Base-by-base conservation (phyloP, 2,888 invertebrate species). In the Thyatira batis region DNA sequence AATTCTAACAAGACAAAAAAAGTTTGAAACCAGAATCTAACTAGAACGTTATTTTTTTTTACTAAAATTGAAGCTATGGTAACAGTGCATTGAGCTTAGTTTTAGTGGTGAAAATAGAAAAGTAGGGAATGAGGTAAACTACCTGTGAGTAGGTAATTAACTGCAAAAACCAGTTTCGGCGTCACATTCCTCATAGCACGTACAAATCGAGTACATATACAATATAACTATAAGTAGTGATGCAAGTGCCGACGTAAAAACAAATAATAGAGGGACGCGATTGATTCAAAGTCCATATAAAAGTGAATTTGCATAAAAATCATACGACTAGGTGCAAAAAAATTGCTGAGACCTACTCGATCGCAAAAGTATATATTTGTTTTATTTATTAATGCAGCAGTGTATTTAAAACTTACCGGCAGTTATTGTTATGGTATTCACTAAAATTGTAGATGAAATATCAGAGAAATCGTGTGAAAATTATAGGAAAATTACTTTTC, bases 321-420 rank as follows among this genome's bases (percentile, higher is more conserved):
- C 48, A 28, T 48, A 9, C 10, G 17, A 17, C 10, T n/a, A 20
- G 13, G 2, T 3, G 17, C 27, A 20, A 27, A 27, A 43, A 48
- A 21, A 20, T 23, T 25, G 13, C 5, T 13, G 23, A 23, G 45
- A 46, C 45, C 45, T 25, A 23, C 23, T 13, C n/a, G 13, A 11
- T 11, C 2, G 13, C 21, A 25, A 23, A 25, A 25, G 13, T 25
- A 13, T 9, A 11, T 6, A 23, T 13, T 39, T 39, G 39, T 39
- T 39, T 17, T 17, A 2, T 1, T 1, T 5, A 17, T 17, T 1
- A 8, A 17, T 17, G 13, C 2, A 6, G 23, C 13, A 23, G n/a
- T 39, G n/a, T 27, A 48, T 13, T 27, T 20, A 11, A 50, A 17
- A 58, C 58, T 58, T 51, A 58, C 58, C 45, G 20, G 30, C 4